These are phyloP conservation scores for Nebria brevicollis DNA, from an alignment of 2,888 invertebrate species.

Conservation along the genomic window DNA sequence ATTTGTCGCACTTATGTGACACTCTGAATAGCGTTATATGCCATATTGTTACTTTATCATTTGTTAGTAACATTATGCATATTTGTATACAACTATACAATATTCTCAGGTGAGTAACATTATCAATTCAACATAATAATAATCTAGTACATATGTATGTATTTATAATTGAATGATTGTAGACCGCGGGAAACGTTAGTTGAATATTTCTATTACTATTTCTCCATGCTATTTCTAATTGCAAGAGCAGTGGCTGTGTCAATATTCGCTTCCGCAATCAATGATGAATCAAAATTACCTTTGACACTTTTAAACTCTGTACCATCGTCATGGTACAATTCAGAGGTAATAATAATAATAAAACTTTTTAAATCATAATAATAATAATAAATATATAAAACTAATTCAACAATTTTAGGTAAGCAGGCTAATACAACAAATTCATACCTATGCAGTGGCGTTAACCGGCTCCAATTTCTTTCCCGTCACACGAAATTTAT, in stretches of 20 bases:
- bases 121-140: too few species aligned
- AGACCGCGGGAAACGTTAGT: slow-evolving; percentile 43
- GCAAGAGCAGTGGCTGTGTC: slow-evolving; percentile 71
- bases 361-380: too few species aligned
- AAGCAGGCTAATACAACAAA: slow-evolving; percentile 57
- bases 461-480: slow-evolving; percentile 60
- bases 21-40: slow-evolving; percentile 51
- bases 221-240: slow-evolving; percentile 71
- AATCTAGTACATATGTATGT: too few species aligned
- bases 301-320: slow-evolving; percentile 51
- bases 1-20: slow-evolving; percentile 50
- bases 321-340: slow-evolving; percentile 51
- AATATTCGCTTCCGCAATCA: slow-evolving; percentile 67
- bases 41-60: slow-evolving; percentile 52
- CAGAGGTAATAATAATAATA: too few species aligned
- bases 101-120: slow-evolving; percentile 48
- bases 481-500: slow-evolving; percentile 57
- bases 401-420: slow-evolving; percentile 53
- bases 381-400: too few species aligned
- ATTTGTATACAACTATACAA: slow-evolving; percentile 52
- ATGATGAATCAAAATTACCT: slow-evolving; percentile 64
- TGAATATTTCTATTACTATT: slow-evolving; percentile 66
- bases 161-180: slow-evolving; percentile 23
- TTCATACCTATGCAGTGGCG: slow-evolving; percentile 57
- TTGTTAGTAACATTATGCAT: slow-evolving; percentile 51